A percentile compares a stretch with the other conserved stretches of the same genome.
Conservation (phyloP, 1,140 invertebrate species). For the Chelonus insularis region DNA sequence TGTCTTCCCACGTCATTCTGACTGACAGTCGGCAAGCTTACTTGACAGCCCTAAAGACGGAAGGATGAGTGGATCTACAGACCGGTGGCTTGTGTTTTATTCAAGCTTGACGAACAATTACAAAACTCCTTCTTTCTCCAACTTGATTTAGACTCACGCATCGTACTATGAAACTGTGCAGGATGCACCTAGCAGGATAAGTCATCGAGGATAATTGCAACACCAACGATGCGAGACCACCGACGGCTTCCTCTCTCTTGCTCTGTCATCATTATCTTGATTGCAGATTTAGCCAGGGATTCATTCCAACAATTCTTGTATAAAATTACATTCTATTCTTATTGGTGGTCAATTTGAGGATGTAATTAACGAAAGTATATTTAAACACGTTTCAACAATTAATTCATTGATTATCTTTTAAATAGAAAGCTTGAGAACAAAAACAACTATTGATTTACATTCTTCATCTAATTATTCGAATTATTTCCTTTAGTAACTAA, state of each 20-base stretch:
- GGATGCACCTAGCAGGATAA: constrained; percentile 38
- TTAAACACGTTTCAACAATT: too few relatives aligned
- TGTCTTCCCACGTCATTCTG: constrained; percentile 58
- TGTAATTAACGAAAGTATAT: too few relatives aligned
- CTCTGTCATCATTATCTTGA: constrained; percentile 17
- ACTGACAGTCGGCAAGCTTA: constrained; percentile 56
- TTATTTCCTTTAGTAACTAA: too few relatives aligned
- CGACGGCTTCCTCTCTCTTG: constrained; percentile 22
- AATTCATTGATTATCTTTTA: too few relatives aligned
- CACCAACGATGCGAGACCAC: constrained; percentile 37
- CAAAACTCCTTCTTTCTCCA: constrained; percentile 29
- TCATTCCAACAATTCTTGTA: background rate
- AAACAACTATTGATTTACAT: too few relatives aligned
- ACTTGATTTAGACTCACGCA: constrained; percentile 18
- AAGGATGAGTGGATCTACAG: constrained; percentile 40
- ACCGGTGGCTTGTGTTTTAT: constrained; percentile 61
- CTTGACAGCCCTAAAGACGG: constrained; percentile 45
- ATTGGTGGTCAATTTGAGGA: background rate
- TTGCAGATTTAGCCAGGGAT: background rate
- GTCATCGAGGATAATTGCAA: constrained; percentile 50
- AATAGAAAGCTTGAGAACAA: too few relatives aligned
- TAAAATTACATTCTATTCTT: background rate
- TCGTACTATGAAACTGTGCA: background rate
- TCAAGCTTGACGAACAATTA: constrained; percentile 60
- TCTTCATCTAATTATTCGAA: too few relatives aligned